phyloP scores from a whole-genome alignment of 2,797 vertebrate genomes.

The Hypotaenidia philippensis region DNA sequence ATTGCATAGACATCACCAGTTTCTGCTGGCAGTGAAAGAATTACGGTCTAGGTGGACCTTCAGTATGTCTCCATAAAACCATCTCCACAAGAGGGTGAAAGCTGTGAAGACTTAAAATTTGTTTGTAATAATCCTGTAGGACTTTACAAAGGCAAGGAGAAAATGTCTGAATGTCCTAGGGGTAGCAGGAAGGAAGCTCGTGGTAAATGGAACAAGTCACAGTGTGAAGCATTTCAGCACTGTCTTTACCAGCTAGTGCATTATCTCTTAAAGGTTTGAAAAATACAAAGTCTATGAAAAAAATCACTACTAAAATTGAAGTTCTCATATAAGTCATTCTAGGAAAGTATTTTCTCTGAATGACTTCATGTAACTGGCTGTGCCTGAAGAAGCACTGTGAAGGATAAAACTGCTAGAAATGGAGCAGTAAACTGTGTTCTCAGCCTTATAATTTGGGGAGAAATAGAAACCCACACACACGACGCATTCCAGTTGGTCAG shows the following conservation, averaged over 20 bases:
- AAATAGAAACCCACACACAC: background rate
- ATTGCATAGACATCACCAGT: background rate
- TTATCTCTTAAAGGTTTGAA: slow-evolving; percentile 33
- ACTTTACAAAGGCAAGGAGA: background rate
- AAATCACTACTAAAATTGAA: background rate
- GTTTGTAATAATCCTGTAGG: background rate
- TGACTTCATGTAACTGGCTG: background rate
- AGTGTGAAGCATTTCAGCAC: slow-evolving; percentile 26
- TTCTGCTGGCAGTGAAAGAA: background rate
- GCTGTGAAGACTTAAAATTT: background rate
- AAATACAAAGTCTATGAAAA: background rate
- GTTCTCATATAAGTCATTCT: background rate
- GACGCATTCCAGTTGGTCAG: background rate
- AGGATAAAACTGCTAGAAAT: background rate
- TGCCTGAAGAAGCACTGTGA: background rate
- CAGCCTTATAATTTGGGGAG: background rate
- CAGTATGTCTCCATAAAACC: background rate
- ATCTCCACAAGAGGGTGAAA: background rate
- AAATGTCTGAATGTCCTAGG: background rate
- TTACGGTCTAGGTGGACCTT: background rate
- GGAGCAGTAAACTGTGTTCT: background rate
- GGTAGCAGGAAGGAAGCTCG: background rate
- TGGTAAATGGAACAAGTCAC: slow-evolving; percentile 56
- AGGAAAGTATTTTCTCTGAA: slow-evolving; percentile 7
- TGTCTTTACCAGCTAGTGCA: slow-evolving; percentile 16